Evolutionary conservation across 2,888 invertebrate species (phyloP).

Genomic region (Cosmia trapezina): DNA sequence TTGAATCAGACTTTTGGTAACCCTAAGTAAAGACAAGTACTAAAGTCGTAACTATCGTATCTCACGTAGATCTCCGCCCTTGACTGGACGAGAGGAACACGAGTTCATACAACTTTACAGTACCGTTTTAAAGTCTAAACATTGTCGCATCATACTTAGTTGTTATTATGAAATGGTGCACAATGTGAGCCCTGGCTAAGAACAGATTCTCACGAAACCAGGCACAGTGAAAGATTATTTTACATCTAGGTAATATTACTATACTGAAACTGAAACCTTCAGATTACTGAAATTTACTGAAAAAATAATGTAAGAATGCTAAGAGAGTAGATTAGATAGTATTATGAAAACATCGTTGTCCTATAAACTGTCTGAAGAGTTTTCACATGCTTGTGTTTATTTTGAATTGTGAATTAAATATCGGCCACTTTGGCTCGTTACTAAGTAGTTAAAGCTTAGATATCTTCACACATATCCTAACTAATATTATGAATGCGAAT

Average conservation of each 20-base stretch:
- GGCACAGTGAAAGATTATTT: not conserved
- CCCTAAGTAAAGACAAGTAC: conserved; percentile 21
- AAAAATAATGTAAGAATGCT: not conserved
- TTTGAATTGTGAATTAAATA: not conserved
- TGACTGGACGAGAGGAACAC: conserved; percentile 26
- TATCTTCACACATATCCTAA: conserved; percentile 13
- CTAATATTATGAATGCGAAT: no score
- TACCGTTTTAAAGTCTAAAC: conserved; percentile 27
- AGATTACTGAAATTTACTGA: no score
- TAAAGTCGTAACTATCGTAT: conserved; percentile 31
- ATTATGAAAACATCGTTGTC: not conserved
- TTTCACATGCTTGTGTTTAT: not conserved
- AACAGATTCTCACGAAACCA: not conserved
- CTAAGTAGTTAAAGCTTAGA: not conserved
- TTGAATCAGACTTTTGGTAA: not conserved
- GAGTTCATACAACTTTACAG: conserved; percentile 37
- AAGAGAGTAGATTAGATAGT: not conserved
- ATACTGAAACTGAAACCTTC: no score
- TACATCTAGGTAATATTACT: not conserved
- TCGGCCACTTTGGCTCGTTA: not conserved
- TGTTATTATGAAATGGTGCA: not conserved
- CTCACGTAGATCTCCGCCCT: conserved; percentile 57
- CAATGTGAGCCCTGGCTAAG: not conserved
- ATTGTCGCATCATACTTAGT: conserved; percentile 12
- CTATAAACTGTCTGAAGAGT: not conserved